A percentile compares a stretch with the other conserved stretches of the same genome.
Evolutionary conservation across 37 sponge, comb jelly and placozoan genomes (phyloP).

Genomic region (Cliona cf. orientalis): DNA sequence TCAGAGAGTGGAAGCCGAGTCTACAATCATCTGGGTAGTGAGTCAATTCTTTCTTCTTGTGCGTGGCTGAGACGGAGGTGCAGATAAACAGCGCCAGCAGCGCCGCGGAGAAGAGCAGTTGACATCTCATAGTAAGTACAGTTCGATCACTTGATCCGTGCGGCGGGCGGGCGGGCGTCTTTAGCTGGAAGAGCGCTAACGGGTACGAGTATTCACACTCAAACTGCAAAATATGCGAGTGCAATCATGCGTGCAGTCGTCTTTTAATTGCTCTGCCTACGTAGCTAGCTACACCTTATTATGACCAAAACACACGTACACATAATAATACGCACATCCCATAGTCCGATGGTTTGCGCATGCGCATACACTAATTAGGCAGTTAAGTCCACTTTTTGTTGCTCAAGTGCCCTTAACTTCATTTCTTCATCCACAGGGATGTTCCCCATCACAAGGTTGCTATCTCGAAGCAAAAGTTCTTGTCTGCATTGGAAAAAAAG

Average conservation of each 20-base stretch:
- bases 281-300: too few species aligned
- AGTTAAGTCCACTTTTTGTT: not conserved
- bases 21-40: not conserved
- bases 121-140: too few species aligned
- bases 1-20: not conserved
- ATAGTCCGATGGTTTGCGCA: not conserved
- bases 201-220: too few species aligned
- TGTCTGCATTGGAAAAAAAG: slow-evolving; percentile 41
- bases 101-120: not conserved
- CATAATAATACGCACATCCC: not conserved
- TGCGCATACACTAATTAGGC: slow-evolving; percentile 1
- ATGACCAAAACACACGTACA: not conserved
- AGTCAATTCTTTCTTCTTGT: too few species aligned
- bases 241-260: too few species aligned
- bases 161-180: too few species aligned
- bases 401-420: slow-evolving; percentile 14
- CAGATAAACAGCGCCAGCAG: not conserved
- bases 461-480: slow-evolving; percentile 57
- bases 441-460: slow-evolving; percentile 57
- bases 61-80: too few species aligned
- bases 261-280: too few species aligned
- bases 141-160: too few species aligned
- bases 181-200: too few species aligned
- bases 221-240: too few species aligned
- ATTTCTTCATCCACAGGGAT: slow-evolving; percentile 37